Evolutionary conservation across 2,113 vertebrate genomes (phyloP).

Genomic region (Epinephelus moara): DNA sequence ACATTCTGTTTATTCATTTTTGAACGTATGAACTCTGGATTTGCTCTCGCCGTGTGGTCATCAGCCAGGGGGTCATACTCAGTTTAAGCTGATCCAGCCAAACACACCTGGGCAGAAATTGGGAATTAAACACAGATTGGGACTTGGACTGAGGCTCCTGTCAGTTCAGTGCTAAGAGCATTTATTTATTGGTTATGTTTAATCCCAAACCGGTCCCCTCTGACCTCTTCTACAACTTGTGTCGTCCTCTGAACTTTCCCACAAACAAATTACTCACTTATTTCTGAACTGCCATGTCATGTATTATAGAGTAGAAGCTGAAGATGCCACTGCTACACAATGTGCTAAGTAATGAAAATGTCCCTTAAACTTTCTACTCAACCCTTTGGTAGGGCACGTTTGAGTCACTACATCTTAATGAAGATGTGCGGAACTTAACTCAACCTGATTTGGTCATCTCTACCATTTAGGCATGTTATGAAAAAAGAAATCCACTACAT

Average conservation of each 20-base stretch:
- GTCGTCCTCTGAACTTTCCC: not conserved
- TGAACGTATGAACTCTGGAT: slow-evolving; percentile 15
- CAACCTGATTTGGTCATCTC: no score
- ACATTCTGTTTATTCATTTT: slow-evolving; percentile 11
- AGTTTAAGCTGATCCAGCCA: slow-evolving; percentile 10
- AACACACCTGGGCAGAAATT: slow-evolving; percentile 45
- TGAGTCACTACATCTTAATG: no score
- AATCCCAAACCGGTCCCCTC: slow-evolving; percentile 7
- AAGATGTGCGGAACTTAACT: no score
- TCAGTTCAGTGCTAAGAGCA: slow-evolving; percentile 12
- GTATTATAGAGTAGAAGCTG: not conserved
- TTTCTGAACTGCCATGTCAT: not conserved
- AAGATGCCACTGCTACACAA: not conserved
- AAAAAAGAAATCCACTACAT: no score
- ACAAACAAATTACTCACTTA: not conserved
- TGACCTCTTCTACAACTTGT: not conserved
- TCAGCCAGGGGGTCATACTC: not conserved
- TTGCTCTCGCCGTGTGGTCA: not conserved
- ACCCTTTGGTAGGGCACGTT: no score
- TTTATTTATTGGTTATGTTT: slow-evolving; percentile 30
- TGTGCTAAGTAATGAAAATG: not conserved
- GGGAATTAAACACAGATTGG: slow-evolving; percentile 38
- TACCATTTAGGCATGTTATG: no score
- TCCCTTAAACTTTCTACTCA: not conserved
- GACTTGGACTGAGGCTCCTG: not conserved